Evolutionary conservation across 2,113 vertebrate genomes (phyloP), one percentile per base, ranked within the genome.

Genomic region (Halichoerus grypus): DNA sequence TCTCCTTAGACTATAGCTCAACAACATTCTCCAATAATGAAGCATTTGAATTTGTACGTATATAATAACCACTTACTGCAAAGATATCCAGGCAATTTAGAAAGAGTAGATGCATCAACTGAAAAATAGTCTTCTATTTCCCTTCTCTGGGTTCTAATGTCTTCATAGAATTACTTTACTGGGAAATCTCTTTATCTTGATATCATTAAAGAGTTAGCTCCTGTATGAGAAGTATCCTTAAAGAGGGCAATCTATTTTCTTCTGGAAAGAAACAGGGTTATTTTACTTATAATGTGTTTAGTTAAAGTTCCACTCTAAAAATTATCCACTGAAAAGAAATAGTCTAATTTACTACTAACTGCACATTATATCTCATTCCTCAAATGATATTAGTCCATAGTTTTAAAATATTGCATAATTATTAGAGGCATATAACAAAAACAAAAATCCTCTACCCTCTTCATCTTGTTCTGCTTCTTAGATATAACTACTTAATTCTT

Each of bases 1-100:
- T 88, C 9, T 21, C 51, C 59, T 89, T 46, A 89, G 53, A 53
- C 28, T 77, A 59, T 8, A 53, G 53, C 51, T 71, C 51, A 88
- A 88, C 42, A 84, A 36, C 59, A 46, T 46, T 92, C 22, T 79
- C 88, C 46, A 79, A 36, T 55, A 92, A 88, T 53, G 28, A 97
- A 79, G 14, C 31, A 71, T n/a, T 84, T 82, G 12, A 92, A 84
- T 77, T 71, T 95, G 22, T 2, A 65, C 3, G 63, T 46, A 69
- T 42, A 13, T 82, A 83, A 83, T 15, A 59, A 4, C 28, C 28
- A 71, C 82, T 82, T 83, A n/a, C 42, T 51, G 15, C 49, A 82
- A 82, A 51, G 26, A 53, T 79, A 88, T 71, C 67, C 28, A 77
- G 39, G 51, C 77, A 67, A 77, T 76, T 77, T 67, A 76, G n/a